phyloP scores from a whole-genome alignment of 2,113 vertebrate species.

The Spermophilus dauricus region DNA sequence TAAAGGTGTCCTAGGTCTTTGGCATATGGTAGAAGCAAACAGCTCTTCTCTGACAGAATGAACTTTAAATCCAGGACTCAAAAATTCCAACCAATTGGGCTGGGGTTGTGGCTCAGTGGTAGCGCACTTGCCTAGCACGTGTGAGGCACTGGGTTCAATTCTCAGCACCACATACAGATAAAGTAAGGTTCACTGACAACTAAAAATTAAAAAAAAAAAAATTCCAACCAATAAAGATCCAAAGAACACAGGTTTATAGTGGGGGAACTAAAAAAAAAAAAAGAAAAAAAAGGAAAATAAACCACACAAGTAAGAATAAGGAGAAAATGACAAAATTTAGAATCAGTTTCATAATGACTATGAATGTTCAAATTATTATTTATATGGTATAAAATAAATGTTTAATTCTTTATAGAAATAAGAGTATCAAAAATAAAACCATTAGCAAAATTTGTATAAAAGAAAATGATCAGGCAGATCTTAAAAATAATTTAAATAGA shows the following conservation, averaged over 20 bases:
- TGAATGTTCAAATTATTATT: neutral
- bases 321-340: conserved; percentile 14
- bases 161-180: too few species aligned
- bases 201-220: too few species aligned
- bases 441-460: neutral
- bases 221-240: neutral
- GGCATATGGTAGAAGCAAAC: neutral
- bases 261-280: neutral
- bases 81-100: neutral
- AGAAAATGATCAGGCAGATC: neutral
- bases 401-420: conserved; percentile 15
- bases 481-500: neutral
- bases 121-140: too few species aligned
- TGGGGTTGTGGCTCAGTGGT: too few species aligned
- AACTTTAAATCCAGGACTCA: neutral
- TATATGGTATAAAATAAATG: neutral
- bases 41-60: neutral
- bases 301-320: neutral
- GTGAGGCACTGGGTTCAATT: too few species aligned
- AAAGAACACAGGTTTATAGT: neutral
- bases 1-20: neutral
- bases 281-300: neutral
- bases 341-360: neutral
- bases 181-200: too few species aligned
- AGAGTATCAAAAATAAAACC: neutral